Percentiles rank a stretch among this genome's conserved stretches.
Evolutionary conservation across 1,140 invertebrate genomes (phyloP).

Genomic region (Brachionus manjavacas): DNA sequence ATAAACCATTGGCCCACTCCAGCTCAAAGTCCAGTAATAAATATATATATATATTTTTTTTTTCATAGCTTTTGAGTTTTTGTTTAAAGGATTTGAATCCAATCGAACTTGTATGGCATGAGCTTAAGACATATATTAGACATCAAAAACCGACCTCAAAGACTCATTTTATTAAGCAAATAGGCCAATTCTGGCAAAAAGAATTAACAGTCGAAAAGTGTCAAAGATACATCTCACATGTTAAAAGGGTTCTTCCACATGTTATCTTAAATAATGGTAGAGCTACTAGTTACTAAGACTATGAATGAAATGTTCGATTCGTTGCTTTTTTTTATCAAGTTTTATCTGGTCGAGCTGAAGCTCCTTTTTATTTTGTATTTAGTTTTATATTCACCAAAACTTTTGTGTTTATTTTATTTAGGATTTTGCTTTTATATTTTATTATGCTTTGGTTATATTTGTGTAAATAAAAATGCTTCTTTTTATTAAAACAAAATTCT

Average conservation of each 20-base stretch:
- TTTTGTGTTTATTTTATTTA: not conserved
- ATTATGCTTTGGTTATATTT: too few species aligned
- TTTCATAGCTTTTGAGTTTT: not conserved
- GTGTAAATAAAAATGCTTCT: too few species aligned
- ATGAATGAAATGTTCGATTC: too few species aligned
- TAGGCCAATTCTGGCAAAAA: slow-evolving; percentile 18
- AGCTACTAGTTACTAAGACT: not conserved
- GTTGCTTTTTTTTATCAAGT: not conserved
- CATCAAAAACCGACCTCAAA: not conserved
- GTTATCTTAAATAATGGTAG: slow-evolving; percentile 4
- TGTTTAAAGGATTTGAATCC: not conserved
- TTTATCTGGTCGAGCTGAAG: not conserved
- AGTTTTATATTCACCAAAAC: not conserved
- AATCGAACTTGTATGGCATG: slow-evolving; percentile 20
- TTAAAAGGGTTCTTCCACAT: not conserved
- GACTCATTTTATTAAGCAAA: not conserved
- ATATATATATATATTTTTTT: not conserved
- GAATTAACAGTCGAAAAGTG: not conserved
- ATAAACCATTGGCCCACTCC: not conserved
- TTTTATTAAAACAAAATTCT: too few species aligned
- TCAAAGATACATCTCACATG: not conserved
- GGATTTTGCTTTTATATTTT: too few species aligned
- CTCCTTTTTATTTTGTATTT: not conserved
- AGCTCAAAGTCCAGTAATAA: not conserved
- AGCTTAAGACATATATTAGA: not conserved